Percentiles rank a stretch among this genome's conserved stretches.
phyloP scores from a whole-genome alignment of 2,797 vertebrate genomes.

The Pseudomugil gertrudae region DNA sequence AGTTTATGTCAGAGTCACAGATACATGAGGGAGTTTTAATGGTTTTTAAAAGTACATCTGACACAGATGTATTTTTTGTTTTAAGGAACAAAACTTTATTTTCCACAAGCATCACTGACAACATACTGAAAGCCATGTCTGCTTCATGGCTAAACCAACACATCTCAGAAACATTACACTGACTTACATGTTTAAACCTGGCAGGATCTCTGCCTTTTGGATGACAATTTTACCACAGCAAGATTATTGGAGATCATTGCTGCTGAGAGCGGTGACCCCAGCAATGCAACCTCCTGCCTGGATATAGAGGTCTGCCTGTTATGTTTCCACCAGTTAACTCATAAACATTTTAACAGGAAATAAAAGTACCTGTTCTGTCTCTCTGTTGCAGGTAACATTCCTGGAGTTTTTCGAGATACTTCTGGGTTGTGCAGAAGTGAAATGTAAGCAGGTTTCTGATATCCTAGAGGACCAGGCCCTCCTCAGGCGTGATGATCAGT shows the following conservation, averaged over 20 bases:
- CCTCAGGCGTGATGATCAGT: not conserved
- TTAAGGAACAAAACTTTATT: not conserved
- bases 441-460: conserved; percentile 44
- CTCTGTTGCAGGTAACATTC: conserved; percentile 86
- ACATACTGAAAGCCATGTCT: not conserved
- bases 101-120: not conserved
- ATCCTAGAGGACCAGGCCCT: not conserved
- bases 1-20: not conserved
- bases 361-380: not conserved
- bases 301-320: conserved; percentile 83
- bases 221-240: conserved; percentile 79
- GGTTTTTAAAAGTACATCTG: not conserved
- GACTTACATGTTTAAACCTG: not conserved
- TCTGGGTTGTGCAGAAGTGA: conserved; percentile 83
- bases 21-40: not conserved
- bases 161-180: not conserved
- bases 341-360: not conserved
- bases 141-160: not conserved
- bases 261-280: conserved; percentile 71
- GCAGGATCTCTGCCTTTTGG: conserved; percentile 88
- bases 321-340: not conserved
- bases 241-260: conserved; percentile 83
- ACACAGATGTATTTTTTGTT: not conserved
- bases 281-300: conserved; percentile 64
- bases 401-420: conserved; percentile 94